Evolutionary conservation across 2,797 vertebrate genomes (phyloP).

Genomic region (Alauda arvensis): DNA sequence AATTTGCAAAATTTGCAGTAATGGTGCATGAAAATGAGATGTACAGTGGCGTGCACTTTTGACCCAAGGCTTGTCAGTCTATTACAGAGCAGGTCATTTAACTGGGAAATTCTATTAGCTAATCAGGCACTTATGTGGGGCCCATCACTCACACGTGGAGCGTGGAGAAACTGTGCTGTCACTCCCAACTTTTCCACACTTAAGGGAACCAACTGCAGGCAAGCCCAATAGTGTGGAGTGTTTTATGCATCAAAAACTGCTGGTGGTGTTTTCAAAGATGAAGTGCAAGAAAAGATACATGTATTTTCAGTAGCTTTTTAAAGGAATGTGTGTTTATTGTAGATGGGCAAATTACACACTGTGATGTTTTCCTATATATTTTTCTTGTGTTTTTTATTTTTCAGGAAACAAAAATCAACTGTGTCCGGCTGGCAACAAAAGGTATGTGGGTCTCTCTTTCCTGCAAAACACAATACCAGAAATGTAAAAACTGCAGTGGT

Average conservation of each 20-base stretch:
- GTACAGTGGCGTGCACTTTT: neutral
- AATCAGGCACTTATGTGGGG: neutral
- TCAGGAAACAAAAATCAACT: slow-evolving; percentile 98
- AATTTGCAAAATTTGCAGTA: slow-evolving; percentile 37
- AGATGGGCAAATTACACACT: slow-evolving; percentile 2
- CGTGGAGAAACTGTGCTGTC: slow-evolving; percentile 2
- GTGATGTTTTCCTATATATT: slow-evolving; percentile 36
- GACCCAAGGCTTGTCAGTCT: slow-evolving; percentile 35
- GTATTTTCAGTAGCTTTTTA: neutral
- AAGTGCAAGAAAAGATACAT: neutral
- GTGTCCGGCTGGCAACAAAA: slow-evolving; percentile 94
- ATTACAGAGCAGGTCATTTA: slow-evolving; percentile 12
- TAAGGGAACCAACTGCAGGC: neutral
- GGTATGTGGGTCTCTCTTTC: slow-evolving; percentile 78
- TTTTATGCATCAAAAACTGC: neutral
- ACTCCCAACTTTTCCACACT: neutral
- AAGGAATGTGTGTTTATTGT: neutral
- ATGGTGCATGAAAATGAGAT: slow-evolving; percentile 34
- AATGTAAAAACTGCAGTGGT: slow-evolving; percentile 29
- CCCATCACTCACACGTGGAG: neutral
- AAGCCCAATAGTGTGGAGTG: neutral
- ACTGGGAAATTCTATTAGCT: slow-evolving; percentile 6
- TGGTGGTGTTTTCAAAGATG: neutral
- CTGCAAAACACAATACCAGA: neutral
- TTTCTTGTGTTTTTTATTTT: slow-evolving; percentile 69